Evolutionary conservation across 2,113 vertebrate genomes (phyloP).

Genomic region (Poeciliopsis retropinna): DNA sequence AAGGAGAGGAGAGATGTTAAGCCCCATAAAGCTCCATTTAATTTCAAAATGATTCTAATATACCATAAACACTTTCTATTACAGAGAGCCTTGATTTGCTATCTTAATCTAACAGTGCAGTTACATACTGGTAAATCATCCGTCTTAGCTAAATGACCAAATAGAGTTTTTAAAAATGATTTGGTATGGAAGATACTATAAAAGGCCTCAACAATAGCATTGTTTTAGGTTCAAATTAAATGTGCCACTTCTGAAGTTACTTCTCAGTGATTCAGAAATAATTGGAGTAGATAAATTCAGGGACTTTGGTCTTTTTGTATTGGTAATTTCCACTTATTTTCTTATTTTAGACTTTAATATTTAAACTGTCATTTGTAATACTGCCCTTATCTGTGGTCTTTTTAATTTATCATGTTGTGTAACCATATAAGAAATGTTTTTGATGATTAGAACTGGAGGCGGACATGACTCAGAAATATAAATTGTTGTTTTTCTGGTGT

Average conservation of each 20-base stretch:
- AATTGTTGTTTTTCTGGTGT: no score
- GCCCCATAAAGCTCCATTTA: constrained; percentile 19
- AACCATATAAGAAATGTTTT: no score
- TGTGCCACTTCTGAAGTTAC: neutral
- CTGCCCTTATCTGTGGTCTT: no score
- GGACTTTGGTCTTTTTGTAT: no score
- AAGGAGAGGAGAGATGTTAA: constrained; percentile 19
- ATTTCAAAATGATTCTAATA: constrained; percentile 38
- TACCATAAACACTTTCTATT: constrained; percentile 13
- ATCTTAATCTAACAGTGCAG: constrained; percentile 5
- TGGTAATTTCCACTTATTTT: no score
- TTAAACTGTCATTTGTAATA: no score
- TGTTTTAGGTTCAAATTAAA: neutral
- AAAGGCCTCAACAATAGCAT: neutral
- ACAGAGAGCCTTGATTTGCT: constrained; percentile 18
- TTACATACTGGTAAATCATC: constrained; percentile 20
- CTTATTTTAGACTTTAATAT: no score
- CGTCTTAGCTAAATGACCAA: constrained; percentile 31
- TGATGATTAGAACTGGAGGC: no score
- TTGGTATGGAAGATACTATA: neutral
- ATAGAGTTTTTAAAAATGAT: neutral
- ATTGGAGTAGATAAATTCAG: neutral
- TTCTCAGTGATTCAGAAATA: neutral
- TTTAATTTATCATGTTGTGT: no score
- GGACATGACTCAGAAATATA: no score